Base-by-base conservation (phyloP, 1,140 invertebrate genomes). In the Conopomorpha cramerella region DNA sequence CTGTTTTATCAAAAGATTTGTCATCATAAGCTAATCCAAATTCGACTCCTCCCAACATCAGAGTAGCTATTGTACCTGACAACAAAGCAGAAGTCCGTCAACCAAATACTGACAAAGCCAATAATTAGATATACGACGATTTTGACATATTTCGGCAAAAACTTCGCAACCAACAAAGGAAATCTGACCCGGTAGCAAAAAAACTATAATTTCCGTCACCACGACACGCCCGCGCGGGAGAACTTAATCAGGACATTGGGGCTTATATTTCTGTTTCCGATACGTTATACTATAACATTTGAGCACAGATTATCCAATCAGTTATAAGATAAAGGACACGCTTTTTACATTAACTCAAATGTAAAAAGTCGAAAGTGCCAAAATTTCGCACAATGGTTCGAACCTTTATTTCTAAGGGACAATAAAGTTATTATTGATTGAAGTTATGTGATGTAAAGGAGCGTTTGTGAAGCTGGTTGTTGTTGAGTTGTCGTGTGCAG, bases 261-360 rank as follows among this genome's bases (percentile, higher is more conserved):
- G 51, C 55, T 63, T 62, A 63, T 51, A 66, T 67, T 67, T 71
- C 67, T 67, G 65, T 66, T 76, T 76, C 64, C 71, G 65, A 72
- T 76, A 72, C 64, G 57, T 55, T 58, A 67, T 70, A 70, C 55
- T 63, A 67, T 72, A 63, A 45, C 65, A 46, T 76, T 76, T 72
- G 71, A 76, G 54, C 49, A 68, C 62, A 76, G 71, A 76, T 76
- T 76, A 76, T 68, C 71, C 67, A 76, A 76, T 76, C 71, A 72
- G 71, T 72, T 72, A 72, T 23, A 29, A 68, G 67, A 71, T 76
- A 76, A 72, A 68, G 62, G 64, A 63, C 64, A 67, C 62, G 64
- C 63, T 72, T 76, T 73, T 72, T 72, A 55, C 44, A 19, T 30
- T 13, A 12, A 8, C 38, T 30, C 39, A 28, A 46, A 41, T 46